Conservation (phyloP, 2,888 invertebrate species). For the Thecophora atra region DNA sequence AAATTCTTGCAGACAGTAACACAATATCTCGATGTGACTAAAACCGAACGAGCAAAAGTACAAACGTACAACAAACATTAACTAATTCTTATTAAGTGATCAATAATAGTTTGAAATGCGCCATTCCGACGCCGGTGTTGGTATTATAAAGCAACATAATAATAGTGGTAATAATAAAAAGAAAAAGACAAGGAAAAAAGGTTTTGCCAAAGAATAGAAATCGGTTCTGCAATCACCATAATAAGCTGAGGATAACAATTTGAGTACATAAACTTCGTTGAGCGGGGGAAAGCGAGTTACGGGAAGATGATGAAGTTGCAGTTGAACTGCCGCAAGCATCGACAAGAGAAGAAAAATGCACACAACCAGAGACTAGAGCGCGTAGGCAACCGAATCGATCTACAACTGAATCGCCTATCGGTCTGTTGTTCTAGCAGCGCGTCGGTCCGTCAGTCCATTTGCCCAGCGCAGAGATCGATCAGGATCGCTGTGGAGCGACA, state of each 20-base stretch:
- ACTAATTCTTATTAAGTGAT: constrained; percentile 57
- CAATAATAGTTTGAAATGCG: constrained; percentile 59
- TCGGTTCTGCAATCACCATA: constrained; percentile 60
- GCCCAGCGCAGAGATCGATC: too few species aligned
- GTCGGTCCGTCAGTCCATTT: too few species aligned
- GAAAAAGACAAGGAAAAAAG: background rate
- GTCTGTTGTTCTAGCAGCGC: background rate
- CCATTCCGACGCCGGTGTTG: constrained; percentile 50
- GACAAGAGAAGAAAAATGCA: background rate
- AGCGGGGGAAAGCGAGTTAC: constrained; percentile 33
- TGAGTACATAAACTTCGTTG: constrained; percentile 52
- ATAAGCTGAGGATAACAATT: constrained; percentile 53
- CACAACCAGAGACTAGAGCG: background rate
- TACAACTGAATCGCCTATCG: background rate
- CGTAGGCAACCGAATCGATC: background rate
- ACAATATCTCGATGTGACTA: background rate
- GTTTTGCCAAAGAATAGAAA: constrained; percentile 48
- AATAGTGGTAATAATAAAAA: constrained; percentile 20
- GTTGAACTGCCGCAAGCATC: background rate
- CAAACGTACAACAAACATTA: constrained; percentile 14
- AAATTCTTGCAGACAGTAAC: constrained; percentile 18
- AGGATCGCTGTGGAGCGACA: too few species aligned
- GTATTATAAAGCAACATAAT: too few species aligned
- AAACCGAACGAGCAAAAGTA: constrained; percentile 25
- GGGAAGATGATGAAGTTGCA: background rate